Percentiles rank a stretch among this genome's conserved stretches.
Conservation (phyloP, 2,113 vertebrate genomes). For the Scomber scombrus region DNA sequence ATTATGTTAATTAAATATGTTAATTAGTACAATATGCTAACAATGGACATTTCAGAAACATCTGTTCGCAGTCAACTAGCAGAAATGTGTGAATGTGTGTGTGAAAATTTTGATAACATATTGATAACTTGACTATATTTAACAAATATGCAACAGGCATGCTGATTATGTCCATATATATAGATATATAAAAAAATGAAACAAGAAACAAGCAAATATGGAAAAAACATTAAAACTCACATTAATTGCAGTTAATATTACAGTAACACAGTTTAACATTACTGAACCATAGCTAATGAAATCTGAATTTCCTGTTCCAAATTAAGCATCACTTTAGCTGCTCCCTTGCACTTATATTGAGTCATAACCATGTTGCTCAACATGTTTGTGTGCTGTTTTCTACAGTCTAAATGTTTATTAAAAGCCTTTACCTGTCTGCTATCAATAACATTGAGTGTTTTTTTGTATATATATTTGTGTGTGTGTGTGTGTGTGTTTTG, state of each 20-base stretch:
- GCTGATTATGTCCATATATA: too few relatives aligned
- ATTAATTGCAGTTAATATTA: too few relatives aligned
- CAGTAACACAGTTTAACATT: too few relatives aligned
- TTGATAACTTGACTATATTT: background rate
- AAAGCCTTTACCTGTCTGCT: background rate
- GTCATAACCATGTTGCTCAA: constrained; percentile 5
- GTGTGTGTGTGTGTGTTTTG: constrained; percentile 24
- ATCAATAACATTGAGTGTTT: background rate
- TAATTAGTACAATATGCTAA: background rate
- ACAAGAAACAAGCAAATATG: too few relatives aligned
- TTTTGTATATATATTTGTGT: background rate
- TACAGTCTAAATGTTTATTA: constrained; percentile 33
- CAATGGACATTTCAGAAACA: too few relatives aligned
- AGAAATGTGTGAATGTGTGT: too few relatives aligned
- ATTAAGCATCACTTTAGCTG: background rate
- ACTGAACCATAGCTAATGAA: background rate
- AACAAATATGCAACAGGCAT: background rate
- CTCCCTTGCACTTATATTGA: background rate
- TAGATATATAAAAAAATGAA: too few relatives aligned
- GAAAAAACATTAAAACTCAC: too few relatives aligned
- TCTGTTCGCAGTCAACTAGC: too few relatives aligned
- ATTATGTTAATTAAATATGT: too few relatives aligned
- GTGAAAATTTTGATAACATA: background rate
- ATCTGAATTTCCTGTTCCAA: background rate
- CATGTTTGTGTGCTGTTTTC: background rate